Evolutionary conservation across 35 echinoderm and acorn worm genomes (phyloP).

Genomic region (Heliocidaris tuberculata): DNA sequence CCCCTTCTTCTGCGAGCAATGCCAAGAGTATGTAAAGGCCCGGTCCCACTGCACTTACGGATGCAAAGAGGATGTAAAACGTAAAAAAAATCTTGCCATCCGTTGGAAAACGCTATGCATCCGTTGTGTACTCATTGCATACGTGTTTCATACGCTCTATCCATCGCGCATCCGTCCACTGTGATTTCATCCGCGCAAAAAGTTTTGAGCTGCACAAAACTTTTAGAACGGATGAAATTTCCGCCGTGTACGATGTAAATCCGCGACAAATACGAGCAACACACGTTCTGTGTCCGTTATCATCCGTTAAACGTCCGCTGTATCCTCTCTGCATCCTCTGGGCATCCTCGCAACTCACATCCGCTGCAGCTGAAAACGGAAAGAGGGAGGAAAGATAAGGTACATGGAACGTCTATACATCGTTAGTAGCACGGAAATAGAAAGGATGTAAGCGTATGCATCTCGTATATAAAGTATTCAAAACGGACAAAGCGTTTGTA

Average conservation of each 20-base stretch:
- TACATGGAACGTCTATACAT: constrained; percentile 40
- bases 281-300: constrained; percentile 10
- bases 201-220: constrained; percentile 24
- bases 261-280: constrained; percentile 15
- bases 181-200: constrained; percentile 23
- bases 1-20: not conserved
- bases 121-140: constrained; percentile 39
- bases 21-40: not conserved
- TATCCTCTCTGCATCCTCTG: constrained; percentile 29
- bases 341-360: constrained; percentile 23
- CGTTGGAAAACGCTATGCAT: constrained; percentile 40
- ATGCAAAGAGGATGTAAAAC: too few relatives aligned
- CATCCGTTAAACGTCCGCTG: constrained; percentile 28
- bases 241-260: constrained; percentile 32
- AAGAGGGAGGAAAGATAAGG: constrained; percentile 24
- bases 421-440: constrained; percentile 44
- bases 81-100: too few relatives aligned
- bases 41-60: too few relatives aligned
- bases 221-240: constrained; percentile 42
- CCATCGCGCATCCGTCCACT: constrained; percentile 34
- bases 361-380: constrained; percentile 27
- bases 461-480: constrained; percentile 43
- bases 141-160: constrained; percentile 41
- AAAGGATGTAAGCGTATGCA: constrained; percentile 46
- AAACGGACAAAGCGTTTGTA: constrained; percentile 34